These are phyloP conservation scores for Tromatobia lineatoria DNA, from an alignment of 2,888 invertebrate species.

Conservation along the genomic window DNA sequence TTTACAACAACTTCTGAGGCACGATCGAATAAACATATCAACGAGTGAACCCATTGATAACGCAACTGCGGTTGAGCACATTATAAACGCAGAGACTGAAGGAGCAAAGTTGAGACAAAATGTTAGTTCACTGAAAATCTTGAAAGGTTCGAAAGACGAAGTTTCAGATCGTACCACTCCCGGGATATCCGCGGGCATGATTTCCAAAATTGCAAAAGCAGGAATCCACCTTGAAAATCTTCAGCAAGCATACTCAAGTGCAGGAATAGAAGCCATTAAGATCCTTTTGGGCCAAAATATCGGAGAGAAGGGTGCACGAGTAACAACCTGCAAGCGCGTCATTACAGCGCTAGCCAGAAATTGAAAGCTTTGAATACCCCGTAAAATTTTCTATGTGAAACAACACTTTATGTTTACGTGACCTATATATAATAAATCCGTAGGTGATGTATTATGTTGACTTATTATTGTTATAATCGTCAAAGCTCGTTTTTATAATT, in stretches of 20 bases:
- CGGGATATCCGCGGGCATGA: conserved; percentile 8
- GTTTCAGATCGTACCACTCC: background rate
- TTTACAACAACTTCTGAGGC: conserved; percentile 36
- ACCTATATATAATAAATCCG: conserved; percentile 6
- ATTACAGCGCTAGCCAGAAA: conserved; percentile 6
- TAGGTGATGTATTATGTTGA: conserved; percentile 11
- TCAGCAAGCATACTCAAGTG: background rate
- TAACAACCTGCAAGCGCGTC: conserved; percentile 12
- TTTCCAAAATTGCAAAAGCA: conserved; percentile 14
- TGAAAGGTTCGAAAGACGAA: conserved; percentile 7
- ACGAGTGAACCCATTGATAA: conserved; percentile 31
- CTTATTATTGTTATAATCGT: background rate
- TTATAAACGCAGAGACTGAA: conserved; percentile 8
- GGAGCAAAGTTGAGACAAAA: background rate
- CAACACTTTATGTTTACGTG: background rate
- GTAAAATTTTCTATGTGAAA: conserved; percentile 3
- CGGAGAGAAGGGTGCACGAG: conserved; percentile 14
- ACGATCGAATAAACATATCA: conserved; percentile 35
- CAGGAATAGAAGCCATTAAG: background rate
- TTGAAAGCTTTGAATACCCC: conserved; percentile 13
- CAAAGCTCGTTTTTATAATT: no score
- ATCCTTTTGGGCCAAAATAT: conserved; percentile 17
- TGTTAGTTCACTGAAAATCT: background rate
- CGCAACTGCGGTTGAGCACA: conserved; percentile 2
- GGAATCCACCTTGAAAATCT: conserved; percentile 3